Evolutionary conservation across 2,888 invertebrate species (phyloP).

Genomic region (Coecobrya sp.): DNA sequence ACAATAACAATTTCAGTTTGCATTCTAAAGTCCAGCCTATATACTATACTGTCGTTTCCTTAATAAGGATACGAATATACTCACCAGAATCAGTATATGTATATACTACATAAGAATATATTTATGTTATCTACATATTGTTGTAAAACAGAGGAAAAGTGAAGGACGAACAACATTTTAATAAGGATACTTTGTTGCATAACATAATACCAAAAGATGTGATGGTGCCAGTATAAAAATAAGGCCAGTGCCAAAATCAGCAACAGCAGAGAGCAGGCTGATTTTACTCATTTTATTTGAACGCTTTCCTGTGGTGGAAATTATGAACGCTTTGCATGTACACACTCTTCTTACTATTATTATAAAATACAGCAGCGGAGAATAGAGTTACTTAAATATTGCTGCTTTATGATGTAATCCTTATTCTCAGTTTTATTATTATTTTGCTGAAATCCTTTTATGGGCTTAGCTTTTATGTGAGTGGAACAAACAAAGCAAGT

Average conservation of each 20-base stretch:
- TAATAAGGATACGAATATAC: too few relatives aligned
- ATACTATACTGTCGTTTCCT: too few relatives aligned
- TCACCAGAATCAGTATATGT: too few relatives aligned
- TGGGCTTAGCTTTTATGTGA: not conserved
- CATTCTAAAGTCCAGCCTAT: not conserved
- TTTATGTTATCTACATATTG: not conserved
- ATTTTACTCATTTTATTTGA: conserved; percentile 1
- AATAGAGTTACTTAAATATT: not conserved
- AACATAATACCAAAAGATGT: not conserved
- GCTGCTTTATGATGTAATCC: not conserved
- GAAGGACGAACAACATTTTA: not conserved
- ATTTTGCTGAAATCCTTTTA: not conserved
- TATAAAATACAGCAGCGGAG: too few relatives aligned
- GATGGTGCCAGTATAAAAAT: not conserved
- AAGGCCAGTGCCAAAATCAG: conserved; percentile 21
- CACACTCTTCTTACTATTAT: not conserved
- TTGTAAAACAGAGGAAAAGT: not conserved
- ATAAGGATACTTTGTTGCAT: not conserved
- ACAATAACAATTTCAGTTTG: not conserved
- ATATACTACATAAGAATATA: not conserved
- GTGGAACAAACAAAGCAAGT: not conserved
- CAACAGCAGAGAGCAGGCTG: not conserved
- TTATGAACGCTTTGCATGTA: not conserved
- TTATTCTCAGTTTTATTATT: not conserved
- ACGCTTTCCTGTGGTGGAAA: not conserved